phyloP scores from a whole-genome alignment of 2,888 invertebrate genomes.

The Microdon myrmicae region DNA sequence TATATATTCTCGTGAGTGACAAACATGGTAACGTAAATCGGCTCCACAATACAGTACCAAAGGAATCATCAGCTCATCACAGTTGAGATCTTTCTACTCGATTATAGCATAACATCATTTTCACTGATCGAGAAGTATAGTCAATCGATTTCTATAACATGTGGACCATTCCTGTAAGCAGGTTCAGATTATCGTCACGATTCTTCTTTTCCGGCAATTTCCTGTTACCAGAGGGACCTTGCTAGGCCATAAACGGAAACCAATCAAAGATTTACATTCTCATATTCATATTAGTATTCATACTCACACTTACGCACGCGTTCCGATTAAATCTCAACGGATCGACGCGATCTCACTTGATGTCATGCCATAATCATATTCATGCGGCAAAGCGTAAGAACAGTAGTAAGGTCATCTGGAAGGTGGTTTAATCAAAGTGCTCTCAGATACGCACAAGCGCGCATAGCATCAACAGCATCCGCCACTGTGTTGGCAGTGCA shows the following conservation, averaged over 20 bases:
- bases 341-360: conserved; percentile 51
- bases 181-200: no score
- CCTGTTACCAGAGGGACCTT: conserved; percentile 28
- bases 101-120: no score
- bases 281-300: conserved; percentile 41
- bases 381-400: conserved; percentile 58
- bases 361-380: conserved; percentile 50
- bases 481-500: no score
- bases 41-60: no score
- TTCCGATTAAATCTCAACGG: conserved; percentile 41
- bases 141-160: no score
- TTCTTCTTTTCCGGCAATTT: conserved; percentile 51
- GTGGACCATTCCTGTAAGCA: no score
- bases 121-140: no score
- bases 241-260: conserved; percentile 17
- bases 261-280: conserved; percentile 42
- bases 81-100: no score
- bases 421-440: conserved; percentile 64
- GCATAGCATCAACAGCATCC: no score
- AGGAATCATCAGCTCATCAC: no score
- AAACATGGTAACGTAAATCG: no score
- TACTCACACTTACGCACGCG: conserved; percentile 5
- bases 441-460: conserved; percentile 15
- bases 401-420: conserved; percentile 65
- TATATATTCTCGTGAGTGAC: no score